Percentiles rank a stretch among this genome's conserved stretches.
These are phyloP conservation scores for Elanus axillaris DNA, from an alignment of 2,113 vertebrate genomes.

Conservation along the genomic window DNA sequence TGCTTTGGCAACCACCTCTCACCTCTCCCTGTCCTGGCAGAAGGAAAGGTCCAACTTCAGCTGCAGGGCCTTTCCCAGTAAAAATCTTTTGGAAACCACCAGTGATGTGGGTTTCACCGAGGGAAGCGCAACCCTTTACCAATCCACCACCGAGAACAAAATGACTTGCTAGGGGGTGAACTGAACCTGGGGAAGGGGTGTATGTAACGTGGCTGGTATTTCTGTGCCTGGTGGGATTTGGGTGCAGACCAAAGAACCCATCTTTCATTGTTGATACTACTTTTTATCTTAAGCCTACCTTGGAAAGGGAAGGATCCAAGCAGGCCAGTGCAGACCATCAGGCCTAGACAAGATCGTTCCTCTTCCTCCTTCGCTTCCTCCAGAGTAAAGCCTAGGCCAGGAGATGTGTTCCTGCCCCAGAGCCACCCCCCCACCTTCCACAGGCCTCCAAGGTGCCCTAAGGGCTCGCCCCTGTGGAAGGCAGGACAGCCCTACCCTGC, in stretches of 20 bases:
- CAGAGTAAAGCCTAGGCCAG: neutral
- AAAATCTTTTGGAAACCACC: neutral
- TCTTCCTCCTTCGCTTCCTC: neutral
- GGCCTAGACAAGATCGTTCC: neutral
- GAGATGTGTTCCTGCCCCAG: neutral
- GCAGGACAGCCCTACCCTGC: neutral
- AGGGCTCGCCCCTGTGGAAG: neutral
- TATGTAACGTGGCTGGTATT: fast-evolving
- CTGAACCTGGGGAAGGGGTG: neutral
- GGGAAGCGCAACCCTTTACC: neutral
- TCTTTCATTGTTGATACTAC: neutral
- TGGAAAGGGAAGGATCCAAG: neutral
- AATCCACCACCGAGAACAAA: neutral
- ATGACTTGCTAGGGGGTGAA: neutral
- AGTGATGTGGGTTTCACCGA: neutral
- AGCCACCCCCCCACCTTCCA: neutral
- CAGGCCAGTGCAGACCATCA: neutral
- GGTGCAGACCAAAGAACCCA: neutral
- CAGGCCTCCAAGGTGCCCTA: neutral
- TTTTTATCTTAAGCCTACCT: neutral
- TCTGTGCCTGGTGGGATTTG: neutral
- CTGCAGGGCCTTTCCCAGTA: neutral
- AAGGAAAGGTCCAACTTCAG: neutral
- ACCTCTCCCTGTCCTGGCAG: neutral
- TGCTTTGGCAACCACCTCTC: neutral